Base-by-base conservation (phyloP, 2,113 vertebrate species). In the Pontoporia blainvillei region DNA sequence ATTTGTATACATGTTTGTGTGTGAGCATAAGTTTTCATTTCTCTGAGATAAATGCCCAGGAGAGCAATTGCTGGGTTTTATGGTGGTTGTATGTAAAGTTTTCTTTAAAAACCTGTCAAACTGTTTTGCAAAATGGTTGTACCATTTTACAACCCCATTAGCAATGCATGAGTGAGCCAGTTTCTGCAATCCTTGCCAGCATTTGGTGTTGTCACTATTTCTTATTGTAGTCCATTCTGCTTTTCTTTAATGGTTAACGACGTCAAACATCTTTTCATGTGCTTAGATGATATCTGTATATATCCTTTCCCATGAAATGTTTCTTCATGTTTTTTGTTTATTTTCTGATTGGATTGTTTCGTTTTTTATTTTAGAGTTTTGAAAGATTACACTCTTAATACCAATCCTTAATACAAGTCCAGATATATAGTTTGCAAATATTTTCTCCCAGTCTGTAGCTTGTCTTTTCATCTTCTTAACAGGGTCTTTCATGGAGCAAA, bases 41-140 rank as follows among this genome's bases (percentile, higher is more conserved):
- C 83, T 94, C 83, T 76, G 88, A 62, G 75, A 91, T 82, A 83
- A 52, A 94, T 75, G 67, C 76, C 52, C 67, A 91, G 57, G 39
- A 90, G 64, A 73, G 57, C 64, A 91, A 67, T 8, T 72, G 34
- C 78, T 89, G 84, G 62, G 34, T 84, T 95, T 57, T 59, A 73
- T 66, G 27, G 29, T 27, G 34, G 72, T n/a, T 86, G 39, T 52
- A 95, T 59, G 93, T 54, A 84, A 82, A 27, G 20, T 52, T 81
- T 91, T 78, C 44, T 87, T 81, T 73, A 57, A 82, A 96, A 91
- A 82, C 29, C 49, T 91, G 75, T 88, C 92, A 86, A 93, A 84
- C 90, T 71, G 6, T 88, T 76, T 69, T 85, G 20, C 57, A 89
- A 46, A 75, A 76, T 12, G 13, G 39, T 64, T 94, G 36, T 31